These are phyloP conservation scores for Pterocles gutturalis DNA, from an alignment of 2,113 vertebrate genomes.

Conservation along the genomic window DNA sequence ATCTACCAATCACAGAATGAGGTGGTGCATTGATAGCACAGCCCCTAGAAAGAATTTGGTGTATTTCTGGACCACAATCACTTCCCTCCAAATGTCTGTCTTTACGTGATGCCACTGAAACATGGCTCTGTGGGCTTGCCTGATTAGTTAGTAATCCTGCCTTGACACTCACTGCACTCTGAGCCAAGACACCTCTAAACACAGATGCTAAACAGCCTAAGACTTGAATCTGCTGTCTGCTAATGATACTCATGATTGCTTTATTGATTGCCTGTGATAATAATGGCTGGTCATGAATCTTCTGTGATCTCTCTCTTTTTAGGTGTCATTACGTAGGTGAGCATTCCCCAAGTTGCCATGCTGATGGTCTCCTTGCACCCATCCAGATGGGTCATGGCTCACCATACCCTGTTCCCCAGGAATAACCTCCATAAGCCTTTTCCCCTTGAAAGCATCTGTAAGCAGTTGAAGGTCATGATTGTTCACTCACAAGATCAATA, in stretches of 20 bases:
- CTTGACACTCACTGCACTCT: neutral
- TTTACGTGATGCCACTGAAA: neutral
- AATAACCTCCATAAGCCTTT: conserved; percentile 70
- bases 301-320: conserved; percentile 31
- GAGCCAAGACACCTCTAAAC: neutral
- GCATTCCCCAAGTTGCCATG: conserved; percentile 19
- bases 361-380: conserved; percentile 7
- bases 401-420: conserved; percentile 6
- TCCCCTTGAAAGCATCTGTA: conserved; percentile 71
- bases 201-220: neutral
- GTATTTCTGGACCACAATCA: neutral
- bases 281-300: conserved; percentile 29
- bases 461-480: conserved; percentile 77
- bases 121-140: neutral
- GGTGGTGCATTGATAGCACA: neutral
- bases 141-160: neutral
- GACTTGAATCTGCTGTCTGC: conserved; percentile 1
- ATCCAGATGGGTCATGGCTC: neutral
- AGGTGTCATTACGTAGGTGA: conserved; percentile 26
- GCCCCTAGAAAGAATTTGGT: neutral
- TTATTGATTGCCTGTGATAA: conserved; percentile 69
- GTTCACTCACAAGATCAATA: conserved; percentile 78
- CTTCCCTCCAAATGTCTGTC: neutral
- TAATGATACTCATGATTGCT: conserved; percentile 63
- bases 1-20: neutral